Percentiles rank a stretch among this genome's conserved stretches.
Conservation (phyloP, 2,113 vertebrate genomes). For the Phylloscopus whistleri region DNA sequence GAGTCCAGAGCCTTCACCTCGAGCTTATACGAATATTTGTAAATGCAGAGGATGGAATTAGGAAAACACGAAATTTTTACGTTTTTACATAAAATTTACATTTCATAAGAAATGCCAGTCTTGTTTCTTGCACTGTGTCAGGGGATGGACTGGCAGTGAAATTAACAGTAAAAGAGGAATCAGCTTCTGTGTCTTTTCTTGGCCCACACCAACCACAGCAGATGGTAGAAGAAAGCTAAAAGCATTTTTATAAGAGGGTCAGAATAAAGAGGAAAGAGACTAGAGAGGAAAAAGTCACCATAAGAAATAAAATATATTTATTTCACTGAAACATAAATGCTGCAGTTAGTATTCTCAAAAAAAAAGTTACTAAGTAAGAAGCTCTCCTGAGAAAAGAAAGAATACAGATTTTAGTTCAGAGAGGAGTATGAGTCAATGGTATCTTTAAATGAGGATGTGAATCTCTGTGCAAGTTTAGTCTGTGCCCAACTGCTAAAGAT, state of each 20-base stretch:
- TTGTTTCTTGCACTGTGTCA: not conserved
- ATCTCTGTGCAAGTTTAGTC: too few species aligned
- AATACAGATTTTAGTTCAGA: too few species aligned
- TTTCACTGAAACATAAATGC: not conserved
- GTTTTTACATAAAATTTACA: too few species aligned
- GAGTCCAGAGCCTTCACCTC: not conserved
- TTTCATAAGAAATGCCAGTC: not conserved
- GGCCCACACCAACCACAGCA: not conserved
- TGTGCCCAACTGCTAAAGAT: too few species aligned
- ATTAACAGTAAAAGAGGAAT: not conserved
- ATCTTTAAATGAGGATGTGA: too few species aligned
- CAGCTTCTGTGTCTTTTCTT: not conserved
- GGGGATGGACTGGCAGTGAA: not conserved
- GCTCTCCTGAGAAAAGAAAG: too few species aligned
- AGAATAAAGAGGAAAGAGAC: not conserved
- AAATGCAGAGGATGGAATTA: not conserved
- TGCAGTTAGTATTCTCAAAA: not conserved
- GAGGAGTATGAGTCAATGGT: too few species aligned
- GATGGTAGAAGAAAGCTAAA: not conserved
- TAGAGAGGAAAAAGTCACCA: not conserved
- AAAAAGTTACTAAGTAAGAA: not conserved
- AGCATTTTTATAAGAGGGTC: not conserved
- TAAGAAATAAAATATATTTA: not conserved
- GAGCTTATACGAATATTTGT: fast-evolving
- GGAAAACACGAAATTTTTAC: not conserved